A percentile compares a stretch with the other conserved stretches of the same genome.
Evolutionary conservation across 2,113 vertebrate genomes (phyloP).

Genomic region (Austrofundulus limnaeus): DNA sequence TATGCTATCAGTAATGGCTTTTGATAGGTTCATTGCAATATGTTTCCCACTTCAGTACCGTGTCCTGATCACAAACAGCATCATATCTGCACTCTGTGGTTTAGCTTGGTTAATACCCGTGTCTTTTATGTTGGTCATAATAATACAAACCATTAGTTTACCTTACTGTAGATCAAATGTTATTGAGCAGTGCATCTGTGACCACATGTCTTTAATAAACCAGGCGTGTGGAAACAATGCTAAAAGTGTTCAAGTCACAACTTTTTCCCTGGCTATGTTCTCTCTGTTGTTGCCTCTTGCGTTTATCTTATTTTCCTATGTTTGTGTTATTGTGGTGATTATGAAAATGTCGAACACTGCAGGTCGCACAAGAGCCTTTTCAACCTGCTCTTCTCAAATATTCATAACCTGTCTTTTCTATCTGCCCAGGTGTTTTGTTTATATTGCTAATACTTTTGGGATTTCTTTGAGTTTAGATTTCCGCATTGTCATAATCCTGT

Average conservation of each 20-base stretch:
- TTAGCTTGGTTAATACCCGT: constrained; percentile 61
- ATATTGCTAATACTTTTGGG: constrained; percentile 44
- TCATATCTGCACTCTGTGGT: constrained; percentile 51
- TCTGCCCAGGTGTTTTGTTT: constrained; percentile 73
- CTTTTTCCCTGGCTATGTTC: constrained; percentile 57
- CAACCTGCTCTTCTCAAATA: constrained; percentile 74
- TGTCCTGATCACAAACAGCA: constrained; percentile 57
- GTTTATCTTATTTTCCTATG: constrained; percentile 72
- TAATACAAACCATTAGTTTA: constrained; percentile 28
- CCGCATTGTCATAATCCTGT: constrained; percentile 61
- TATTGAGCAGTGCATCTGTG: constrained; percentile 72
- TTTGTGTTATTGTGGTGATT: constrained; percentile 55
- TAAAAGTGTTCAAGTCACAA: not conserved
- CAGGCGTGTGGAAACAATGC: constrained; percentile 56
- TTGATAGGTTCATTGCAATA: constrained; percentile 71
- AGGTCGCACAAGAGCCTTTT: constrained; percentile 56
- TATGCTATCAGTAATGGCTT: constrained; percentile 69
- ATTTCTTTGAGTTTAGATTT: constrained; percentile 58
- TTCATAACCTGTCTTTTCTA: constrained; percentile 74
- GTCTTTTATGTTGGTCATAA: constrained; percentile 36
- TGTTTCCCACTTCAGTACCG: constrained; percentile 68
- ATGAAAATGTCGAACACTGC: constrained; percentile 54
- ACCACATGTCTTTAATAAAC: constrained; percentile 50
- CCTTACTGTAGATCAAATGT: constrained; percentile 68
- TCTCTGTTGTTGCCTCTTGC: constrained; percentile 66